phyloP scores from a whole-genome alignment of 92 coral and sea anemone species.

The Micromussa lordhowensis region DNA sequence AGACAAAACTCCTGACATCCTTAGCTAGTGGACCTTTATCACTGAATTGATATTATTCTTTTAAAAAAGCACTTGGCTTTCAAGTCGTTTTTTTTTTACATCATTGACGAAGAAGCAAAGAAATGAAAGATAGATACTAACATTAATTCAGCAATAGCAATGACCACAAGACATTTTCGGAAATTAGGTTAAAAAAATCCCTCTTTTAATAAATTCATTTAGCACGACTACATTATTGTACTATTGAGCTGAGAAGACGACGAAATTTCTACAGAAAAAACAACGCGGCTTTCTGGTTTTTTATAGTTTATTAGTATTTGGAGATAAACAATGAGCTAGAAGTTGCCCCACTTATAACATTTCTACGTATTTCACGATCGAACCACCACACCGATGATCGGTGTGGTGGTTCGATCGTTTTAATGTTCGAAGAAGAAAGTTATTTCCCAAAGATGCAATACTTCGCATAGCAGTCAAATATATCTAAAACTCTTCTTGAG shows the following conservation, averaged over 20 bases:
- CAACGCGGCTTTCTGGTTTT: neutral
- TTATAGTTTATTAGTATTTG: neutral
- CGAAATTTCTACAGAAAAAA: neutral
- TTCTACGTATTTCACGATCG: neutral
- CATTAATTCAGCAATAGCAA: no score
- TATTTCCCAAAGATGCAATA: neutral
- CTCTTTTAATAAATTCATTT: neutral
- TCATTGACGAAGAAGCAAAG: no score
- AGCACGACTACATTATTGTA: neutral
- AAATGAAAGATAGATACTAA: no score
- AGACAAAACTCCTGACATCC: neutral
- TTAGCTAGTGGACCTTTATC: constrained; percentile 5
- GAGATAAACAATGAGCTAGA: neutral
- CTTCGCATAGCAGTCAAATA: neutral
- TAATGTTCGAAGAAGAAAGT: neutral
- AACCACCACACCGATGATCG: no score
- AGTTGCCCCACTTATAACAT: neutral
- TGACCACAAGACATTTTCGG: no score
- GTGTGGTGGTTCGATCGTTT: neutral
- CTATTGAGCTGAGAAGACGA: neutral
- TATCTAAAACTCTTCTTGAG: neutral
- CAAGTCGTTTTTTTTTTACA: neutral
- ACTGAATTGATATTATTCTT: neutral
- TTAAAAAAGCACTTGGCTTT: neutral
- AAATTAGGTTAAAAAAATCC: neutral